phyloP scores from a whole-genome alignment of 2,888 invertebrate species.

The Resseliella maxima region DNA sequence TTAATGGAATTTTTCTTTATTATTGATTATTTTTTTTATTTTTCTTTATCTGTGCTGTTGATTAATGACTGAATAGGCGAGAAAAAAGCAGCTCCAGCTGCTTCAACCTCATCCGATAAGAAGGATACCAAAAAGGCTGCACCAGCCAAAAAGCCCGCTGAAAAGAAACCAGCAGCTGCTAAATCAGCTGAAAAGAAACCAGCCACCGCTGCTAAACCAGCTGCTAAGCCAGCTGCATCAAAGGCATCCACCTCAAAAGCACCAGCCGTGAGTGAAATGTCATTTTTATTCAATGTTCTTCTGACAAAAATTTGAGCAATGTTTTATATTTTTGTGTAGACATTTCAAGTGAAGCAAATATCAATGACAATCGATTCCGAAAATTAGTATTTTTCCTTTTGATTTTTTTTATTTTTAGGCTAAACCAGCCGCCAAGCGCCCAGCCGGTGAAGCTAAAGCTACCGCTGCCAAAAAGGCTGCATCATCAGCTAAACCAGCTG shows the following conservation, averaged over 20 bases:
- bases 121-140: conserved; percentile 59
- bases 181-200: conserved; percentile 64
- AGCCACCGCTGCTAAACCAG: conserved; percentile 64
- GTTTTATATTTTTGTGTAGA: no score
- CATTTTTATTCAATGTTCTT: neutral
- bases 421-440: conserved; percentile 62
- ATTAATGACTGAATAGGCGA: conserved; percentile 65
- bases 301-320: no score
- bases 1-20: neutral
- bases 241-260: conserved; percentile 65
- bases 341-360: neutral
- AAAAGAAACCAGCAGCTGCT: conserved; percentile 62
- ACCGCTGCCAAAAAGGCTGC: conserved; percentile 67
- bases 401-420: conserved; percentile 61
- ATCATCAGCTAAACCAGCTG: conserved; percentile 58
- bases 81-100: conserved; percentile 68
- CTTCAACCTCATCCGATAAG: conserved; percentile 62
- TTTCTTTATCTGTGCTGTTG: neutral
- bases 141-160: conserved; percentile 60
- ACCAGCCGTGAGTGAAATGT: conserved; percentile 59
- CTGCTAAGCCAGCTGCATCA: conserved; percentile 65
- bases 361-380: no score
- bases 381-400: no score
- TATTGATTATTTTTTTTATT: neutral
- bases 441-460: conserved; percentile 68